Percentiles rank a stretch among this genome's conserved stretches.
phyloP scores from a whole-genome alignment of 2,888 invertebrate species.

The Hoplodrina blanda region DNA sequence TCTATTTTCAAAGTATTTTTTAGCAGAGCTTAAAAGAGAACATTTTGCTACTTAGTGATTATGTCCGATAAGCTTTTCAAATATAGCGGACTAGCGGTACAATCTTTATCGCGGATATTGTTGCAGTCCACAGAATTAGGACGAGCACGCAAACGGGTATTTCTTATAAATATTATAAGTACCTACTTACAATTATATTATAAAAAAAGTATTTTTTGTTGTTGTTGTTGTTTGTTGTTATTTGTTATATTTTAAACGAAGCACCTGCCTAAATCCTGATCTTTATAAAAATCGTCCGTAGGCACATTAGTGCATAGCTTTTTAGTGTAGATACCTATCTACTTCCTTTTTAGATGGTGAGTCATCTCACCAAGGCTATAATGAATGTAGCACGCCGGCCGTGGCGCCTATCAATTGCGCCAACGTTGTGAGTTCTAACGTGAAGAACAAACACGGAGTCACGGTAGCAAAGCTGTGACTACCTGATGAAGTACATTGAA shows the following conservation, averaged over 20 bases:
- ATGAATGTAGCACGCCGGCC: conserved; percentile 49
- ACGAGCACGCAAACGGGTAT: too few species aligned
- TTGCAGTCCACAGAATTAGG: too few species aligned
- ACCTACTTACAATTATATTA: too few species aligned
- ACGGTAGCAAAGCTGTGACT: conserved; percentile 69
- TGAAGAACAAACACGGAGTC: conserved; percentile 70
- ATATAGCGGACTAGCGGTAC: too few species aligned
- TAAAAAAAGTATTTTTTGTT: too few species aligned
- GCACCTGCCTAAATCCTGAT: too few species aligned
- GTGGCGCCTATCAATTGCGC: conserved; percentile 56
- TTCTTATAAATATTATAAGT: too few species aligned
- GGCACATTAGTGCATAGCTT: not conserved
- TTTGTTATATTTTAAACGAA: too few species aligned
- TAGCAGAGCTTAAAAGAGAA: not conserved
- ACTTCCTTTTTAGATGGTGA: conserved; percentile 19
- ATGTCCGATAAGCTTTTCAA: not conserved
- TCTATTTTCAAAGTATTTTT: not conserved
- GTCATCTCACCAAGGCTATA: conserved; percentile 44
- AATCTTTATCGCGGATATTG: not conserved
- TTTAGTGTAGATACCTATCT: not conserved
- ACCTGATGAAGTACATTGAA: conserved; percentile 7
- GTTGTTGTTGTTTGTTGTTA: too few species aligned
- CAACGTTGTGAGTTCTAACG: conserved; percentile 57
- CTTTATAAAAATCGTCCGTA: not conserved
- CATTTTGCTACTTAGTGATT: not conserved